These are phyloP conservation scores for Serinus canaria DNA, from an alignment of 2,113 vertebrate species.

Conservation along the genomic window DNA sequence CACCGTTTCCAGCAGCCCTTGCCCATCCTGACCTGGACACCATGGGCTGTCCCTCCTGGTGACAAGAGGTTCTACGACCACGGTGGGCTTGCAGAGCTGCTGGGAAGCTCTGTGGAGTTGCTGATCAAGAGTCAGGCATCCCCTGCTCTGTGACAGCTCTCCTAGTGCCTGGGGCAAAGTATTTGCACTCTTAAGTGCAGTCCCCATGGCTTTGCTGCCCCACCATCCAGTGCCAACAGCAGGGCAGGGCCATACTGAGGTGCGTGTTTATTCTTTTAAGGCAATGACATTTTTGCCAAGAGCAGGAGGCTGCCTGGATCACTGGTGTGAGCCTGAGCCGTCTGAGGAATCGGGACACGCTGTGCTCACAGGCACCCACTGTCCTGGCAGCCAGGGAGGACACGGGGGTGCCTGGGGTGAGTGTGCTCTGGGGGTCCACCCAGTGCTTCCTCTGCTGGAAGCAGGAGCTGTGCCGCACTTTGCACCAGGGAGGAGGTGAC, in stretches of 20 bases:
- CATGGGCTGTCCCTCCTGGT: background rate
- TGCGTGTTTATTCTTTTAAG: background rate
- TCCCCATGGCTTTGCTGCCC: fast-evolving
- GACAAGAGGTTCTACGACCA: background rate
- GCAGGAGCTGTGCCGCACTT: background rate
- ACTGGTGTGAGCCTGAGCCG: background rate
- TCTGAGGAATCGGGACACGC: background rate
- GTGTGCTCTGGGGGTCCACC: background rate
- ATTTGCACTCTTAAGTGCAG: background rate
- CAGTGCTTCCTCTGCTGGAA: fast-evolving
- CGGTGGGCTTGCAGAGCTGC: fast-evolving
- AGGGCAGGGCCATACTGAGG: background rate
- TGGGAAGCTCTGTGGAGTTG: background rate
- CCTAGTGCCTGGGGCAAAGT: background rate
- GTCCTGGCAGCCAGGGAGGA: background rate
- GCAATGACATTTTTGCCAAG: background rate
- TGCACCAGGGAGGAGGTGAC: background rate
- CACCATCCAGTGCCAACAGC: background rate
- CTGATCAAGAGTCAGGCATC: background rate
- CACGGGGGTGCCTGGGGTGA: fast-evolving
- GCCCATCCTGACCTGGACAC: background rate
- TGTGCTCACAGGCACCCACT: background rate
- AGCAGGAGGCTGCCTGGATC: background rate
- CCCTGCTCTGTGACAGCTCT: background rate
- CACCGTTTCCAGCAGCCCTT: background rate